Evolutionary conservation across 1,140 invertebrate genomes (phyloP).

Genomic region (Scaptomyza graminum): DNA sequence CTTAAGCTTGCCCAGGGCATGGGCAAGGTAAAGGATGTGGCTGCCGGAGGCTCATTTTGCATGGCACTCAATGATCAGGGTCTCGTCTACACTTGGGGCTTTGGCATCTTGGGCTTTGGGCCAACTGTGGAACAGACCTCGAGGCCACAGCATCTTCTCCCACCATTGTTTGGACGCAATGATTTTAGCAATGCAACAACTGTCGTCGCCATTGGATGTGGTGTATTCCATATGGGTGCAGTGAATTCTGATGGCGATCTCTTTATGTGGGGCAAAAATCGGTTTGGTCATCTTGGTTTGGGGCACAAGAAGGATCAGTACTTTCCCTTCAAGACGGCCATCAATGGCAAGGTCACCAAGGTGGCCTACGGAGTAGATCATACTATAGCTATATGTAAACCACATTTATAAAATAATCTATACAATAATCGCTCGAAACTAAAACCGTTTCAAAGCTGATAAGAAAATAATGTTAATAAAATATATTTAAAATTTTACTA

Average conservation of each 20-base stretch:
- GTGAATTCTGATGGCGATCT: conserved; percentile 92
- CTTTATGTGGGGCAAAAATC: conserved; percentile 96
- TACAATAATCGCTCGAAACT: neutral
- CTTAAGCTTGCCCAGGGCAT: conserved; percentile 87
- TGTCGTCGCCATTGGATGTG: conserved; percentile 89
- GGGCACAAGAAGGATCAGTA: conserved; percentile 91
- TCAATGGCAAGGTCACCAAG: conserved; percentile 90
- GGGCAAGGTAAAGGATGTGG: conserved; percentile 92
- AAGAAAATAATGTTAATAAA: neutral
- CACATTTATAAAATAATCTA: conserved; percentile 86
- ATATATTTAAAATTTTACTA: conserved; percentile 2
- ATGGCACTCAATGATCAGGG: conserved; percentile 89
- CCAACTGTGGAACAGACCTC: conserved; percentile 88
- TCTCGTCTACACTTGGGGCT: conserved; percentile 96
- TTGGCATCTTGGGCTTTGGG: conserved; percentile 94
- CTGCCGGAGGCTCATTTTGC: conserved; percentile 94
- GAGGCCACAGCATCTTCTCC: conserved; percentile 89
- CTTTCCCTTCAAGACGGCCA: conserved; percentile 93
- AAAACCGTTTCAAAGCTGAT: neutral
- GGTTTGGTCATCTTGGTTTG: conserved; percentile 92
- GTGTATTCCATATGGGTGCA: conserved; percentile 92
- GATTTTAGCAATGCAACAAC: conserved; percentile 89
- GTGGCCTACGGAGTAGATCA: conserved; percentile 94
- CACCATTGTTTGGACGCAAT: conserved; percentile 93
- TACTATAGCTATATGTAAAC: conserved; percentile 90